phyloP scores from a whole-genome alignment of 1,140 invertebrate species.

The Trypoxylus dichotomus region DNA sequence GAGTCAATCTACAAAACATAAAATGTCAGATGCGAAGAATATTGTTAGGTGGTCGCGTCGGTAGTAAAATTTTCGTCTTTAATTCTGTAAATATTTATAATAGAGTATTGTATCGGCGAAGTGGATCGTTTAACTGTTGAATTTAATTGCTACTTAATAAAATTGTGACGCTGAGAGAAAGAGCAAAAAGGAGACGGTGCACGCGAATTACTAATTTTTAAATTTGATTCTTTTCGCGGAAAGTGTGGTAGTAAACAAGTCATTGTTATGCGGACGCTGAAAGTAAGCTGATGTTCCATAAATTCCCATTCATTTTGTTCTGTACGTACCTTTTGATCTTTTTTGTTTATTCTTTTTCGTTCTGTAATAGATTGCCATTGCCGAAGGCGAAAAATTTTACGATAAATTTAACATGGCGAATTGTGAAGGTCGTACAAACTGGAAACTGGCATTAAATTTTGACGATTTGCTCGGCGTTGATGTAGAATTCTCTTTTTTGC shows the following conservation, averaged over 20 bases:
- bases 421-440: not conserved
- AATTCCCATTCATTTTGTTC: slow-evolving; percentile 3
- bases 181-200: not conserved
- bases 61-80: not conserved
- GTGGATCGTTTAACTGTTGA: not conserved
- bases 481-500: no score
- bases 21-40: not conserved
- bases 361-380: not conserved
- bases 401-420: not conserved
- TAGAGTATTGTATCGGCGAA: not conserved
- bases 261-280: not conserved
- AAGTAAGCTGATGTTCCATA: not conserved
- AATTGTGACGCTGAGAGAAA: not conserved
- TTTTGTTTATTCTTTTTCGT: not conserved
- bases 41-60: not conserved
- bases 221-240: not conserved
- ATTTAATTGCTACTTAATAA: slow-evolving; percentile 1
- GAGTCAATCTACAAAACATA: not conserved
- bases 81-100: not conserved
- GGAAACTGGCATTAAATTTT: no score
- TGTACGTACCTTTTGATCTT: not conserved
- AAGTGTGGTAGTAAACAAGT: not conserved
- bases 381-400: not conserved
- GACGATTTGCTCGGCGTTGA: no score
- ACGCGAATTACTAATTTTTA: not conserved